Base-by-base conservation (phyloP, 2,113 vertebrate genomes). In the Sigmodon hispidus region DNA sequence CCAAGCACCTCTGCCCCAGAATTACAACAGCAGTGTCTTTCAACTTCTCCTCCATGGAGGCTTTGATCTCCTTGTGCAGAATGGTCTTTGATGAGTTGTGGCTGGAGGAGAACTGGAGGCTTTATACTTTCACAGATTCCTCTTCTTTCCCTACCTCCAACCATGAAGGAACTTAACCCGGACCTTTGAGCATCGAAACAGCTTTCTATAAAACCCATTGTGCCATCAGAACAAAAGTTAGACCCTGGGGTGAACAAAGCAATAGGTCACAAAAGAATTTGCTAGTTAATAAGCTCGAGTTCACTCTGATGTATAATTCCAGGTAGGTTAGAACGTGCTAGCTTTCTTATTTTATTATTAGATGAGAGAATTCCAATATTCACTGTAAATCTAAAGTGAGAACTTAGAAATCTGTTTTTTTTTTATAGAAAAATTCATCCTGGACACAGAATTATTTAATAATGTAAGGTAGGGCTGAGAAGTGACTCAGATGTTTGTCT, bases 1-100 rank as follows among this genome's bases (percentile, higher is more conserved):
- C 96, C 96, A 98, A 97, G 92, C 96, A 97, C 97, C 97, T 97
- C 97, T 97, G 96, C 96, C 96, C 96, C 94, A 96, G 94, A 97
- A 96, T 97, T 95, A 96, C 69, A 97, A 95, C 96, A 97, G 96
- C 89, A 76, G 92, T 96, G 94, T 90, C 96, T 97, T 98, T 97
- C 89, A 98, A 97, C 93, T 96, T 95, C 89, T 97, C 67, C 50
- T 96, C 36, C 2, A 86, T 83, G 43, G 87, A 43, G 84, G 76
- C 97, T 98, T 98, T 98, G 96, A 97, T 97, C 96, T 97, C 88
- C 72, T 75, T 89, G 88, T 92, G 90, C 93, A 97, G 93, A 97
- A 96, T 69, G 77, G 50, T 95, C 81, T 96, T 95, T 97, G 96
- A 97, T 97, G 96, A 97, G 93, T 97, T 97, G 97, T 97, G 97